Evolutionary conservation across 2,113 vertebrate genomes (phyloP), one percentile per base, ranked within the genome.

Genomic region (Ammodytes dubius): DNA sequence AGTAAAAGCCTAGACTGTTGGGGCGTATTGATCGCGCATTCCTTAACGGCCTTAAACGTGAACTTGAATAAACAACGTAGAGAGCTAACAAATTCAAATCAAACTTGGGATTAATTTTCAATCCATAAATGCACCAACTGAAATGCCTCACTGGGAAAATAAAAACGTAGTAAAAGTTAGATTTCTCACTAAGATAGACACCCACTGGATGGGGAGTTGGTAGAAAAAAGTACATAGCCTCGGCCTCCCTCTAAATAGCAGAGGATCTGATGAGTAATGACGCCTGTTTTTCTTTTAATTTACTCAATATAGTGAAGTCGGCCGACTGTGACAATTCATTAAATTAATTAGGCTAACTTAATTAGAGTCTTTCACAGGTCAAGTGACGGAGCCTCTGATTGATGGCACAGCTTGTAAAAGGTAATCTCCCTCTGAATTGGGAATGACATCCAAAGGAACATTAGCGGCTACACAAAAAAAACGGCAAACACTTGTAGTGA

Each of bases 291-390:
- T 95, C 88, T 96, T 96, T 95, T 96, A 96, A 96, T 96, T 96
- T 92, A 77, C 89, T 94, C 87, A 85, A 91, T 95, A 93, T 93
- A 95, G 92, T 94, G 95, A 95, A 95, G 91, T 91, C 93, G 94
- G 89, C 91, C 90, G 92, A 95, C 94, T 95, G 94, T 94, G 95
- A 95, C 94, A 96, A 95, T 96, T 96, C 95, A 96, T 96, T 96
- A 96, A 95, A 93, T 95, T 96, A 96, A 97, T 97, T 96, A 97
- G 93, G 91, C 92, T 95, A 96, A 96, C 92, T 96, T 96, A 96
- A 98, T 96, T 96, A 96, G 94, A 92, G 90, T 93, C 92, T 94
- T 96, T 96, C 93, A 91, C 95, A 94, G 94, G 95, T 97, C 95
- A 95, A 91, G 95, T 94, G 87, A 90, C 92, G 96, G 94, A 93